A percentile compares a stretch with the other conserved stretches of the same genome.
These are phyloP conservation scores for Aspidiotus destructor DNA, from an alignment of 2,888 invertebrate genomes.

Conservation along the genomic window DNA sequence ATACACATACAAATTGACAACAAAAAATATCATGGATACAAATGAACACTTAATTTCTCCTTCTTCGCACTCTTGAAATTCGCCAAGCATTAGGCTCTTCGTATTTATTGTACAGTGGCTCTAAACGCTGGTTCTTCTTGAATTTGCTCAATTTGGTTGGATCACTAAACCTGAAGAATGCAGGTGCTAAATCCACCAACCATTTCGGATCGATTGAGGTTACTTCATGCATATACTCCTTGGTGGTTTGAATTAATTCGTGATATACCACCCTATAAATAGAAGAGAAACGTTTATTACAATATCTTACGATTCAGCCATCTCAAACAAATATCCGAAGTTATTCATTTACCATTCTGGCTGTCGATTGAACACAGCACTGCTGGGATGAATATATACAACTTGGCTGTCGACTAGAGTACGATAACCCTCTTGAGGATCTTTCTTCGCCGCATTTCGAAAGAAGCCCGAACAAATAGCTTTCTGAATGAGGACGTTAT, in stretches of 20 bases:
- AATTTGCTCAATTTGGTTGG: slow-evolving; percentile 96
- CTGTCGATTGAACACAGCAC: slow-evolving; percentile 93
- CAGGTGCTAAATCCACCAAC: slow-evolving; percentile 98
- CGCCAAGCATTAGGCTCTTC: slow-evolving; percentile 99
- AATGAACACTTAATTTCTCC: slow-evolving; percentile 60
- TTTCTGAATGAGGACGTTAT: slow-evolving; percentile 91
- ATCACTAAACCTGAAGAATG: slow-evolving; percentile 98
- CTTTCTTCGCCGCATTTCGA: slow-evolving; percentile 96
- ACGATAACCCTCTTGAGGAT: slow-evolving; percentile 95
- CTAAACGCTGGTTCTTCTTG: slow-evolving; percentile 96
- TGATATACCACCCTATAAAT: slow-evolving; percentile 84
- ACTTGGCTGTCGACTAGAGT: slow-evolving; percentile 96
- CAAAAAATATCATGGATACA: slow-evolving; percentile 37
- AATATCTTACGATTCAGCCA: not conserved
- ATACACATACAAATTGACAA: not conserved
- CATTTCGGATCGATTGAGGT: slow-evolving; percentile 95
- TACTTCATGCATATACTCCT: slow-evolving; percentile 98
- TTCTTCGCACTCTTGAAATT: slow-evolving; percentile 81
- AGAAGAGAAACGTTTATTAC: not conserved
- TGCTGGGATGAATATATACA: slow-evolving; percentile 98
- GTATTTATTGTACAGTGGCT: slow-evolving; percentile 96
- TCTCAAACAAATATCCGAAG: not conserved
- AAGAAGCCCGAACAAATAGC: slow-evolving; percentile 98
- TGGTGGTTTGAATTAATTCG: slow-evolving; percentile 95
- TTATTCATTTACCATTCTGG: slow-evolving; percentile 73